These are phyloP conservation scores for Steinernema carpocapsae DNA, from an alignment of 2,888 invertebrate genomes.

Conservation along the genomic window DNA sequence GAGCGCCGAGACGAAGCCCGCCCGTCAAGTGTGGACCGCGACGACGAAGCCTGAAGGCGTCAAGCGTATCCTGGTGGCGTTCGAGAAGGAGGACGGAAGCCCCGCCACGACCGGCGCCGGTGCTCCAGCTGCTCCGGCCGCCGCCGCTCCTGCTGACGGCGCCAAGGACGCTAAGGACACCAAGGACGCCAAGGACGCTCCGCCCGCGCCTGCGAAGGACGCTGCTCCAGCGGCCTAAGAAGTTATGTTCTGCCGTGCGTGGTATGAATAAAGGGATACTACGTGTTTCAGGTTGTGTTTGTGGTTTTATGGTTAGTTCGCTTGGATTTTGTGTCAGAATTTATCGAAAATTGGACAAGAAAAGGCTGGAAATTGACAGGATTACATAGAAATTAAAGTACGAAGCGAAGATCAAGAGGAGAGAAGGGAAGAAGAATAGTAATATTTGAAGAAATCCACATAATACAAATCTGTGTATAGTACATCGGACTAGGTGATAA, in stretches of 20 bases:
- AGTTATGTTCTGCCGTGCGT: too few species aligned
- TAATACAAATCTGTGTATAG: slow-evolving; percentile 26
- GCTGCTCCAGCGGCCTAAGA: neutral
- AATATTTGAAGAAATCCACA: slow-evolving; percentile 4
- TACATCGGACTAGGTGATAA: slow-evolving; percentile 29
- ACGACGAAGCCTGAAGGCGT: slow-evolving; percentile 31
- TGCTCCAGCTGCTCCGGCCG: slow-evolving; percentile 18
- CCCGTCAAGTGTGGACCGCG: slow-evolving; percentile 24
- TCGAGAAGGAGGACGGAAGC: slow-evolving; percentile 29
- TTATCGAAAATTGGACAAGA: too few species aligned
- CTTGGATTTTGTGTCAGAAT: too few species aligned
- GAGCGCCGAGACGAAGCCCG: slow-evolving; percentile 34
- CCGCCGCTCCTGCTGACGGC: slow-evolving; percentile 1
- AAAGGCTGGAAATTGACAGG: slow-evolving; percentile 19
- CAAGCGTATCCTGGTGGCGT: neutral
- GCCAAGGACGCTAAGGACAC: neutral
- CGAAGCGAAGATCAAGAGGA: slow-evolving; percentile 15
- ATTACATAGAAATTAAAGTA: slow-evolving; percentile 10
- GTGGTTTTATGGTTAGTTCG: too few species aligned
- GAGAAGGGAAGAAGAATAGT: neutral
- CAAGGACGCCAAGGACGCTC: neutral
- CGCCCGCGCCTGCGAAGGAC: neutral
- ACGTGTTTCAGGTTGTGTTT: too few species aligned
- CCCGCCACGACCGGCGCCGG: slow-evolving; percentile 27
- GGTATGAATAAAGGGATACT: too few species aligned